phyloP scores from a whole-genome alignment of 2,888 invertebrate genomes.

The Heteropelma amictum region DNA sequence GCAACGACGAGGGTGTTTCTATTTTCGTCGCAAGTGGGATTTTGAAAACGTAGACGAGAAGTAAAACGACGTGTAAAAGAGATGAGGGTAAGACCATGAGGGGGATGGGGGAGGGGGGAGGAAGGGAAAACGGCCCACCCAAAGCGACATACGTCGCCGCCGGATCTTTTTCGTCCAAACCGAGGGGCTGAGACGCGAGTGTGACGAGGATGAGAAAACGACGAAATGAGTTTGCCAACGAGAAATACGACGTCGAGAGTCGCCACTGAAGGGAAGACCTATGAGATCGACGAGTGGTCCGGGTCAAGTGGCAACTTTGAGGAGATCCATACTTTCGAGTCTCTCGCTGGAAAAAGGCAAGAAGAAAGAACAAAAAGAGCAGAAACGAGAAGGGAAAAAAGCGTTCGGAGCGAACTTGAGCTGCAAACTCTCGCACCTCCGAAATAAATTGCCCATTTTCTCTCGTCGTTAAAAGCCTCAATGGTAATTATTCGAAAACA shows the following conservation, averaged over 20 bases:
- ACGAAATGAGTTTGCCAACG: conserved; percentile 39
- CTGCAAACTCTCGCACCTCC: not conserved
- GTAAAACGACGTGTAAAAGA: conserved; percentile 24
- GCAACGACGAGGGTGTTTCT: conserved; percentile 40
- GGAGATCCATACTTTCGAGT: conserved; percentile 28
- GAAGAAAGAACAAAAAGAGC: not conserved
- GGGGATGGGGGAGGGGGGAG: too few species aligned
- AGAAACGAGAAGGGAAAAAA: not conserved
- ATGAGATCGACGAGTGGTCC: conserved; percentile 19
- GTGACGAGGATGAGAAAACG: conserved; percentile 5
- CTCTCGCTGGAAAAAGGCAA: not conserved
- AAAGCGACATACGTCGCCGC: conserved; percentile 6
- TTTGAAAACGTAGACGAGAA: conserved; percentile 28
- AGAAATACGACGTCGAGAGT: conserved; percentile 48
- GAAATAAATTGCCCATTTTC: too few species aligned
- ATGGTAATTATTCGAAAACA: too few species aligned
- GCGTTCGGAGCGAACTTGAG: not conserved
- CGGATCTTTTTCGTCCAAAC: conserved; percentile 31
- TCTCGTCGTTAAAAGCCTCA: too few species aligned
- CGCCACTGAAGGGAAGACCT: conserved; percentile 16
- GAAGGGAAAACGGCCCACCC: conserved; percentile 38
- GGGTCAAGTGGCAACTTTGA: conserved; percentile 32
- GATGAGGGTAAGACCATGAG: too few species aligned
- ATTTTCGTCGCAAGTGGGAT: conserved; percentile 37
- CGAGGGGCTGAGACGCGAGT: conserved; percentile 15